Base-by-base conservation (phyloP, 2,888 invertebrate genomes). In the Eilema griseolum region DNA sequence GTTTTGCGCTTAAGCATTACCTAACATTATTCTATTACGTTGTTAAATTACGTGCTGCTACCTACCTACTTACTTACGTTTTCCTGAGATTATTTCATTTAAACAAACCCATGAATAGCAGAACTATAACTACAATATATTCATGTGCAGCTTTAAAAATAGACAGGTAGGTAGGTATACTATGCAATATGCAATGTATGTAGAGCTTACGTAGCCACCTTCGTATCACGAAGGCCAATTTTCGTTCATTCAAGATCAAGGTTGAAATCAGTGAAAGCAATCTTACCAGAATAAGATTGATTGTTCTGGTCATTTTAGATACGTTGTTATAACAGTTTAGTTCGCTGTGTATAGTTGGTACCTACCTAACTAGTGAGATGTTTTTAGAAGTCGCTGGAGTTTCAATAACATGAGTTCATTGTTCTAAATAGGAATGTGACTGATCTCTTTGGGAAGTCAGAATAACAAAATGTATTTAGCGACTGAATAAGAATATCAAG, bases 231-330 rank as follows among this genome's bases (percentile, higher is more conserved):
- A 80, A 23, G 31, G 16, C 31, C 28, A 56, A 56, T 77, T 77
- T 69, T 67, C 74, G 73, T 69, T 78, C 84, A 79, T 84, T 84
- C 81, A 84, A 84, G 83, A 85, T 83, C 85, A 85, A 80, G 84
- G 83, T 79, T 81, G 77, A 62, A 70, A 78, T 78, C 71, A 73
- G 74, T 73, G 64, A 75, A 61, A 70, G 60, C 69, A 66, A 66
- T 71, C 72, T 52, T 52, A n/a, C 52, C 52, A 52, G 52, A 52
- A 62, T 75, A 70, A 65, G 57, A 69, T 71, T 75, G 71, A 71
- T 52, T 63, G 61, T 31, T 69, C 33, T 66, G 66, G 66, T 23
- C 52, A 56, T 69, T 63, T 64, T 28, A 64, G 28, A 68, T 41
- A 63, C 26, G 41, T 61, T 61, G 52, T 68, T 33, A n/a, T 23